Evolutionary conservation across 2,888 invertebrate genomes (phyloP), one percentile per base, ranked within the genome.

Genomic region (Ennomos fuscantarius): DNA sequence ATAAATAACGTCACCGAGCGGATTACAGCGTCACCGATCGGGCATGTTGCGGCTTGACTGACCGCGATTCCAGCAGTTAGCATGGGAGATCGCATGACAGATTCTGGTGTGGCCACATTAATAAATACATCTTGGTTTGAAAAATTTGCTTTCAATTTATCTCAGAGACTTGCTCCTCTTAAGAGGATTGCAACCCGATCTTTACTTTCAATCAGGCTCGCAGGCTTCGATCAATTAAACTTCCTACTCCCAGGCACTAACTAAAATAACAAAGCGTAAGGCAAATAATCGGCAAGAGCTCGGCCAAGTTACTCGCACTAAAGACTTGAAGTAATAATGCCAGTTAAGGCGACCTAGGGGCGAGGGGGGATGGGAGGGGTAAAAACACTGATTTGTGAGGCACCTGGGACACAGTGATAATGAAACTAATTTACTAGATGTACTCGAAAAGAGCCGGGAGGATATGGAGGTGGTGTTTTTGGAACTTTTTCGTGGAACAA

Each of bases 381-480:
- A 60, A 69, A 77, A 76, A 75, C 74, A 68, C 59, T 65, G 62
- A 72, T 62, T 69, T 69, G 68, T 69, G 72, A 72, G 70, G 72
- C 79, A 80, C 80, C 80, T 80, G 80, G 76, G 72, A 71, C 77
- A 64, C 49, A 67, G 73, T 73, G 81, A 80, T 80, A 80, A 80
- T 80, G 79, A 78, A 80, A 80, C 80, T 80, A 79, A 80, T 80
- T 80, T 80, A 79, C 78, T 78, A 73, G 80, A 77, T 78, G 76
- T 71, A 75, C 70, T 60, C 63, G 49, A 36, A 24, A 34, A 40
- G 42, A 60, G 40, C 13, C 40, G 8, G 15, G 60, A 66, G 66
- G 31, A 37, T 39, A 39, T 61, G 51, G 70, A 70, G 60, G 44
- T 34, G 71, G 67, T 49, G 13, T 12, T 63, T 59, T 63, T 43